Evolutionary conservation across 2,113 vertebrate species (phyloP).

Genomic region (Oostethus manadensis): DNA sequence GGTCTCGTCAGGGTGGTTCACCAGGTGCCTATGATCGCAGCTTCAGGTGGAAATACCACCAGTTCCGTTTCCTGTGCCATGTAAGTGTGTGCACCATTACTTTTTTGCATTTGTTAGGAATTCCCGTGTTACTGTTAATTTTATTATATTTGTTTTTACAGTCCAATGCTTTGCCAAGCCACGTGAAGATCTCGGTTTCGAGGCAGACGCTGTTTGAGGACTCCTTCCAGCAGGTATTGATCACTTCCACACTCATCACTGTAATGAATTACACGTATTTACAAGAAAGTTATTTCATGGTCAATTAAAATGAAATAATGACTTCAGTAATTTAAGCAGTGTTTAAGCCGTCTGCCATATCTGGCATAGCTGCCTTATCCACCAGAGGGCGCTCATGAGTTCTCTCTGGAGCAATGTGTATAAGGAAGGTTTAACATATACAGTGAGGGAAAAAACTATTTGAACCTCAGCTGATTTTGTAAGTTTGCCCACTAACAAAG

Average conservation of each 20-base stretch:
- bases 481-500: no score
- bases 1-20: slow-evolving; percentile 83
- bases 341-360: no score
- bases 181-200: slow-evolving; percentile 96
- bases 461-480: no score
- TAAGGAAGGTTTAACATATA: no score
- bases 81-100: slow-evolving; percentile 72
- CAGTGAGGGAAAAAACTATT: no score
- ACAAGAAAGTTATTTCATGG: not conserved
- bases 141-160: slow-evolving; percentile 42
- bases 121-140: not conserved
- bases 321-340: no score
- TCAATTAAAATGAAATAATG: not conserved
- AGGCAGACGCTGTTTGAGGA: slow-evolving; percentile 96
- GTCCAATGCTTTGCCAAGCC: slow-evolving; percentile 94
- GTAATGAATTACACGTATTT: not conserved
- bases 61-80: slow-evolving; percentile 97
- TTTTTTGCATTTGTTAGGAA: not conserved
- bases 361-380: no score
- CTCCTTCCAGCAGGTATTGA: slow-evolving; percentile 90
- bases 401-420: no score
- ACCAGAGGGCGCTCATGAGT: no score
- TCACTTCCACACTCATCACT: not conserved
- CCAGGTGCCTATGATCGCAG: slow-evolving; percentile 93
- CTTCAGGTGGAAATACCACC: slow-evolving; percentile 98